Percentiles rank a stretch among this genome's conserved stretches.
Conservation (phyloP, 1,140 invertebrate species). For the Gonatopus flavifemur region DNA sequence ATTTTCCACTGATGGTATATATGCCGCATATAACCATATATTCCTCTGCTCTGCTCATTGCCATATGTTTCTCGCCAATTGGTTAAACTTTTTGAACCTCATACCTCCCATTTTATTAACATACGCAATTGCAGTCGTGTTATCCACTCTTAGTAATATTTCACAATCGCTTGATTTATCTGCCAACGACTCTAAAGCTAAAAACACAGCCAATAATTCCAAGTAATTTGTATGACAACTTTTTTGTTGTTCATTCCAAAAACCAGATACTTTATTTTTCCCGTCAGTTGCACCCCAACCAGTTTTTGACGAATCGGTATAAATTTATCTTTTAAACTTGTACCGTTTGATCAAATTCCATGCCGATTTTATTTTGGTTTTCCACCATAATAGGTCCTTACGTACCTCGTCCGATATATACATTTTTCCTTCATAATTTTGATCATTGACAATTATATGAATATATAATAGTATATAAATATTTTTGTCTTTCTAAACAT, state of each 20-base stretch:
- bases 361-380: not conserved
- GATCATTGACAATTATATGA: conserved; percentile 15
- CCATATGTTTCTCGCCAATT: no score
- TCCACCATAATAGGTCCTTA: not conserved
- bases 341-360: not conserved
- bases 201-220: conserved; percentile 32
- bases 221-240: no score
- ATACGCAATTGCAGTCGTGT: conserved; percentile 45
- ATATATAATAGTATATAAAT: not conserved
- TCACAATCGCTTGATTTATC: conserved; percentile 21
- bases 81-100: no score
- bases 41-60: conserved; percentile 34
- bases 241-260: conserved; percentile 12
- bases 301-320: conserved; percentile 1
- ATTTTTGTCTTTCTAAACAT: conserved; percentile 20
- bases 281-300: not conserved
- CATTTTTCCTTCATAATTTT: conserved; percentile 7
- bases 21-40: conserved; percentile 40
- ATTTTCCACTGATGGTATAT: conserved; percentile 43
- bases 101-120: conserved; percentile 42
- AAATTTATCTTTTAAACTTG: conserved; percentile 5
- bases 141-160: no score
- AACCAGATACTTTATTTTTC: not conserved
- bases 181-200: conserved; percentile 37
- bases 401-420: not conserved